Conservation (phyloP, 23 tunicate species). For the Ciona savignyi region DNA sequence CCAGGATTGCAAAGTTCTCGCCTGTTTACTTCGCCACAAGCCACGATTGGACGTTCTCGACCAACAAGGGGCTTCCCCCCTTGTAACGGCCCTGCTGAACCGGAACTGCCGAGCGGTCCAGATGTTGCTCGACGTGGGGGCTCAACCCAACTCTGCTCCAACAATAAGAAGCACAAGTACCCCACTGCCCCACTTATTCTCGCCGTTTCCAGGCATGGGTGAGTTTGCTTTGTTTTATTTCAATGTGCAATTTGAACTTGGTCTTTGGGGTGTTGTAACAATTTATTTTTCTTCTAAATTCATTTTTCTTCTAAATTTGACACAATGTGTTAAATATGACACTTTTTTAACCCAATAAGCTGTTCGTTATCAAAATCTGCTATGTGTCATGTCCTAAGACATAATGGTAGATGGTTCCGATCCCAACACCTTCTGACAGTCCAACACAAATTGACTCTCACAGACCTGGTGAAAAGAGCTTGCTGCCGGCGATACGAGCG, state of each 20-base stretch:
- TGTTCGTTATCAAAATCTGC: too few relatives aligned
- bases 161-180: conserved; percentile 66
- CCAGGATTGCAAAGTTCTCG: conserved; percentile 86
- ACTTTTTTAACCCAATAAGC: too few relatives aligned
- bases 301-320: too few relatives aligned
- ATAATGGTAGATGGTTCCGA: too few relatives aligned
- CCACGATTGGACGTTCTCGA: conserved; percentile 85
- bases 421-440: too few relatives aligned
- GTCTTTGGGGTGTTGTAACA: too few relatives aligned
- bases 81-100: conserved; percentile 56
- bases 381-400: too few relatives aligned
- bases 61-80: conserved; percentile 78
- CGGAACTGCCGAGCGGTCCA: conserved; percentile 74
- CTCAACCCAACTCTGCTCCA: conserved; percentile 85
- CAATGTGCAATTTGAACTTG: background rate
- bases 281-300: too few relatives aligned
- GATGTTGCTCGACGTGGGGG: conserved; percentile 90
- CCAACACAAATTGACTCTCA: too few relatives aligned
- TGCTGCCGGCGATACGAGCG: conserved; percentile 89
- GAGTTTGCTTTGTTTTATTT: conserved; percentile 3
- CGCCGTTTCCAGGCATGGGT: conserved; percentile 97
- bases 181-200: conserved; percentile 88
- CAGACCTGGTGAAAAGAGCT: conserved; percentile 83
- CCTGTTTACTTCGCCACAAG: conserved; percentile 71
- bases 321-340: too few relatives aligned